A percentile compares a stretch with the other conserved stretches of the same genome.
These are phyloP conservation scores for Centropristis striata DNA, from an alignment of 2,113 vertebrate genomes.

Conservation along the genomic window DNA sequence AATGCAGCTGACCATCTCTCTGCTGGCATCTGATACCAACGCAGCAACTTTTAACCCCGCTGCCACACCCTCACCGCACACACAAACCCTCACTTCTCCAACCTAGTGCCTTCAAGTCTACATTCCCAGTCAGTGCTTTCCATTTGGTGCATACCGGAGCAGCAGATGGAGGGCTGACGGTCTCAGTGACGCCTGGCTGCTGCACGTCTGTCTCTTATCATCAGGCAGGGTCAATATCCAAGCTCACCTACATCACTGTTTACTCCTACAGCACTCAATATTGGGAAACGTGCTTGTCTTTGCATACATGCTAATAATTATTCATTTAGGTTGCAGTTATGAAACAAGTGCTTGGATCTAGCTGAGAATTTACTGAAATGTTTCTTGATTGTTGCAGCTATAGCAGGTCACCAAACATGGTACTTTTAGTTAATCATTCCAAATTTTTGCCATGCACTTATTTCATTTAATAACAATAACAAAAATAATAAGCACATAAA, in stretches of 20 bases:
- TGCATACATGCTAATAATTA: neutral
- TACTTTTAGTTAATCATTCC: too few relatives aligned
- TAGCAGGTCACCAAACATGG: neutral
- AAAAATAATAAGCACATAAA: too few relatives aligned
- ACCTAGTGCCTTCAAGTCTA: constrained; percentile 50
- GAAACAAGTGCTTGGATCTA: neutral
- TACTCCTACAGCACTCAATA: neutral
- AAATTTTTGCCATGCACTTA: too few relatives aligned
- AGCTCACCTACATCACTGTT: neutral
- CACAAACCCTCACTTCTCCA: neutral
- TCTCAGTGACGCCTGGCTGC: too few relatives aligned
- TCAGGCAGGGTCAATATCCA: neutral
- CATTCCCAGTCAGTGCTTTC: constrained; percentile 20
- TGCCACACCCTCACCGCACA: neutral
- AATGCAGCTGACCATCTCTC: constrained; percentile 44
- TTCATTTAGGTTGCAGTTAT: neutral
- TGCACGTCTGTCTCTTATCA: too few relatives aligned
- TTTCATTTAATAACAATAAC: too few relatives aligned
- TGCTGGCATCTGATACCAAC: constrained; percentile 53
- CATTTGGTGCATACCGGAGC: constrained; percentile 45
- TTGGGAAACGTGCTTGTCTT: neutral
- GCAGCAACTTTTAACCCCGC: constrained; percentile 13
- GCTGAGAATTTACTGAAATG: neutral
- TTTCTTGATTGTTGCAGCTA: neutral
- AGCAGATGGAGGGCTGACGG: constrained; percentile 35